Conservation (phyloP, 1,140 invertebrate genomes). For the Leptinotarsa lineolata region DNA sequence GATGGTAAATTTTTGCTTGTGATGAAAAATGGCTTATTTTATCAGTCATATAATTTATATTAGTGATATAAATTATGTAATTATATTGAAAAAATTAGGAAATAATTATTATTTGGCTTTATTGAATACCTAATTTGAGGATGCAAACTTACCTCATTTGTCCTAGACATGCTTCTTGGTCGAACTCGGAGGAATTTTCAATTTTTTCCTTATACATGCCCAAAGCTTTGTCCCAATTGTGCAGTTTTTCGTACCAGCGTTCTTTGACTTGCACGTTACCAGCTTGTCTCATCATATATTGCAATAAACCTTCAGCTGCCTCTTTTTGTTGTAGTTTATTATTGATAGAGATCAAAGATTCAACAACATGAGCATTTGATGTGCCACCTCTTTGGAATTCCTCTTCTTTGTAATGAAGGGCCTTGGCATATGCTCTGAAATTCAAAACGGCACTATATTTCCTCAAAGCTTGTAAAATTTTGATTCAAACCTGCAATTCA, state of each 20-base stretch:
- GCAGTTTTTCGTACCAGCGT: slow-evolving; percentile 97
- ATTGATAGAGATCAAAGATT: slow-evolving; percentile 95
- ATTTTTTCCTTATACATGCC: slow-evolving; percentile 79
- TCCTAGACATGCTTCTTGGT: slow-evolving; percentile 85
- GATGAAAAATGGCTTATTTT: too few relatives aligned
- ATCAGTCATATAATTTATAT: too few relatives aligned
- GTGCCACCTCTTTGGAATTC: slow-evolving; percentile 74
- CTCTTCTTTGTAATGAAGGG: slow-evolving; percentile 97
- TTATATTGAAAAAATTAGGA: too few relatives aligned
- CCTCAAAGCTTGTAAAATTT: not conserved
- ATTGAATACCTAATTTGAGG: too few relatives aligned
- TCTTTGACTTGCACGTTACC: slow-evolving; percentile 77
- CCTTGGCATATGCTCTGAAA: slow-evolving; percentile 86
- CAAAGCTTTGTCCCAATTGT: slow-evolving; percentile 97
- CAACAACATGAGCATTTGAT: slow-evolving; percentile 79
- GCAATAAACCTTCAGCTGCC: slow-evolving; percentile 89
- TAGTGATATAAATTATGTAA: too few relatives aligned
- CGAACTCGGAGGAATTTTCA: slow-evolving; percentile 58
- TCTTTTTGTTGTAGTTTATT: slow-evolving; percentile 99
- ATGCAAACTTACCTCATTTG: slow-evolving; percentile 82
- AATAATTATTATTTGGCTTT: too few relatives aligned
- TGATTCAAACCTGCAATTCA: slow-evolving; percentile 73
- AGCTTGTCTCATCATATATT: slow-evolving; percentile 86
- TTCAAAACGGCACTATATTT: not conserved
- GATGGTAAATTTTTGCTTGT: too few relatives aligned